These are phyloP conservation scores for Halesus radiatus DNA, from an alignment of 1,140 invertebrate genomes.

Conservation along the genomic window DNA sequence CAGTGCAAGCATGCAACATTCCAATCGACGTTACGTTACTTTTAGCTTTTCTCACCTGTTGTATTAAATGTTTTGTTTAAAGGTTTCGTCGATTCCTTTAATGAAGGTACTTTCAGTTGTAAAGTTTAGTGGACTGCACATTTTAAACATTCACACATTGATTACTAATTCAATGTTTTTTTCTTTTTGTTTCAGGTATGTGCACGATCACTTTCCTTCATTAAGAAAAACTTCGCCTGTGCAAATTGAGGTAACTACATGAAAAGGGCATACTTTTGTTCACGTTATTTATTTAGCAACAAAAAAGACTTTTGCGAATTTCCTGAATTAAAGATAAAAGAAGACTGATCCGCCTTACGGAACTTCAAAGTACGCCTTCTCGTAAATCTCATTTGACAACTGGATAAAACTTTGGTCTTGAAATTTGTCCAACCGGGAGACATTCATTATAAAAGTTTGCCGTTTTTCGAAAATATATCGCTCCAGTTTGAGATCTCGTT, in stretches of 20 bases:
- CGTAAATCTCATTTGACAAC: conserved; percentile 25
- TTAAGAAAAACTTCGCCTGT: background rate
- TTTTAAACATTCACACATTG: too few relatives aligned
- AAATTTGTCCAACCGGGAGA: conserved; percentile 5
- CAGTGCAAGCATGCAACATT: too few relatives aligned
- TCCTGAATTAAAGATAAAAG: background rate
- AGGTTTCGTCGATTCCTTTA: too few relatives aligned
- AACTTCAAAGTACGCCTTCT: background rate
- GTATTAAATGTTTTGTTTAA: too few relatives aligned
- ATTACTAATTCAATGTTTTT: background rate
- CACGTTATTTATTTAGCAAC: background rate
- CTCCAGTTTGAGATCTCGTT: background rate
- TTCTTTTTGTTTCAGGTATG: conserved; percentile 26
- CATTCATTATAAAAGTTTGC: conserved; percentile 24
- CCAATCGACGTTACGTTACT: too few relatives aligned
- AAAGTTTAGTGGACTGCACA: too few relatives aligned
- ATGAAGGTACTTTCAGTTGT: too few relatives aligned
- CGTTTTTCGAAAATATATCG: conserved; percentile 10
- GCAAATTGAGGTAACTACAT: too few relatives aligned
- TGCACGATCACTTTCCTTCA: background rate
- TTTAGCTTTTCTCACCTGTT: too few relatives aligned
- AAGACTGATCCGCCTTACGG: background rate
- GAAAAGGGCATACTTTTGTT: too few relatives aligned
- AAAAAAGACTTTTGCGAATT: background rate
- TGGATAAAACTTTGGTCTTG: conserved; percentile 26